Conservation (phyloP, 2,113 vertebrate species). For the Martes martes region DNA sequence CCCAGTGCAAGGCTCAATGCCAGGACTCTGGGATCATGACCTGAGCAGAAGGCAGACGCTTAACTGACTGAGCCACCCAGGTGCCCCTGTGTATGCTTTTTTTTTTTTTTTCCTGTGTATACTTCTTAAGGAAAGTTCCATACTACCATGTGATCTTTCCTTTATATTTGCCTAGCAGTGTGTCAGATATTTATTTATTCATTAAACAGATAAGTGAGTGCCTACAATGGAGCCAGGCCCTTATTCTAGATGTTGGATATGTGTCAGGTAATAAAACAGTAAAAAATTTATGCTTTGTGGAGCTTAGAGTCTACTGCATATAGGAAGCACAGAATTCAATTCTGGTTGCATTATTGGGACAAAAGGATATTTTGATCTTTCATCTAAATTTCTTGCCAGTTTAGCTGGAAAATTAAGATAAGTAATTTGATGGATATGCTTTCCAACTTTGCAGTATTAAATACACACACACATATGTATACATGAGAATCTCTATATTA, state of each 20-base stretch:
- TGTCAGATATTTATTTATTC: background rate
- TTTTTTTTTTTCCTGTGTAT: background rate
- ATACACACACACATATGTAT: background rate
- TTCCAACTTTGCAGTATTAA: slow-evolving; percentile 15
- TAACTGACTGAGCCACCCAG: background rate
- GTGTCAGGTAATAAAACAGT: background rate
- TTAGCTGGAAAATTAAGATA: slow-evolving; percentile 21
- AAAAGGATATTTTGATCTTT: slow-evolving; percentile 28
- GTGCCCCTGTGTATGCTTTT: background rate
- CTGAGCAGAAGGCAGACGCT: too few species aligned
- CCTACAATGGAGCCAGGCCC: background rate
- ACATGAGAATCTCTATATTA: slow-evolving; percentile 51
- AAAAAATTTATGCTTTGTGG: background rate
- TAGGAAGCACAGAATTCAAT: background rate
- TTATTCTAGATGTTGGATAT: background rate
- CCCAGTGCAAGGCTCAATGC: too few species aligned
- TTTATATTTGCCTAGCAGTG: background rate
- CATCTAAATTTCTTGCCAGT: background rate
- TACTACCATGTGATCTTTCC: background rate
- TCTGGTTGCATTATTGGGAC: background rate
- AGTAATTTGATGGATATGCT: background rate
- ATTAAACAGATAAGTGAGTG: background rate
- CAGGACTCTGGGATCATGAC: too few species aligned
- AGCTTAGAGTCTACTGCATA: background rate
- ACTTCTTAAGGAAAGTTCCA: background rate